These are phyloP conservation scores for Phylloscopus collybita DNA, from an alignment of 2,797 vertebrate genomes.

Conservation along the genomic window DNA sequence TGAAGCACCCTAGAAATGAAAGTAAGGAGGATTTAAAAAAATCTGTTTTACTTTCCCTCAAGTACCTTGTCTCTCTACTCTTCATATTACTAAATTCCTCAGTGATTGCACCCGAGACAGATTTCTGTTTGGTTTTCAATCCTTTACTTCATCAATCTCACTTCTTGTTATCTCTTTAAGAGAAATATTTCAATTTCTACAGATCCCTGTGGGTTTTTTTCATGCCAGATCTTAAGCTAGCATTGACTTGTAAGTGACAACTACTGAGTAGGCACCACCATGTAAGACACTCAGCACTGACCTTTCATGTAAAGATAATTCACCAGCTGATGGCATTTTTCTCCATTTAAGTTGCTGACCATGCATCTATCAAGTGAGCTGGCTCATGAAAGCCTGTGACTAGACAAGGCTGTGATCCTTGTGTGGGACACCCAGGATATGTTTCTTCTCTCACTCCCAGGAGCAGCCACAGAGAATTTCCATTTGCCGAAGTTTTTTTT, in stretches of 20 bases:
- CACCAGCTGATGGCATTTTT: accelerated
- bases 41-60: neutral
- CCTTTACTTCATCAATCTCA: neutral
- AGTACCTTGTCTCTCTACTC: neutral
- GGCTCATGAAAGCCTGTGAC: neutral
- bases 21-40: neutral
- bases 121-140: neutral
- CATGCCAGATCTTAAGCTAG: neutral
- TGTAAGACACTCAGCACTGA: neutral
- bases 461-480: neutral
- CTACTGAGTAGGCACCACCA: neutral
- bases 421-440: accelerated
- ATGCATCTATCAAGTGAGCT: neutral
- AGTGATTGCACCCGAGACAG: neutral
- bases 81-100: neutral
- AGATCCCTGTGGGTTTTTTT: neutral
- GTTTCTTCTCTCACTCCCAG: neutral
- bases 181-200: neutral
- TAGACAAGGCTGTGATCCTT: neutral
- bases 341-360: neutral
- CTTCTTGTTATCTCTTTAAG: neutral
- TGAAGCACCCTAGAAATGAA: neutral
- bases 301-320: neutral
- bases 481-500: neutral
- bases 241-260: neutral